These are phyloP conservation scores for Bufotes viridis DNA, from an alignment of 2,797 vertebrate genomes.

Conservation along the genomic window DNA sequence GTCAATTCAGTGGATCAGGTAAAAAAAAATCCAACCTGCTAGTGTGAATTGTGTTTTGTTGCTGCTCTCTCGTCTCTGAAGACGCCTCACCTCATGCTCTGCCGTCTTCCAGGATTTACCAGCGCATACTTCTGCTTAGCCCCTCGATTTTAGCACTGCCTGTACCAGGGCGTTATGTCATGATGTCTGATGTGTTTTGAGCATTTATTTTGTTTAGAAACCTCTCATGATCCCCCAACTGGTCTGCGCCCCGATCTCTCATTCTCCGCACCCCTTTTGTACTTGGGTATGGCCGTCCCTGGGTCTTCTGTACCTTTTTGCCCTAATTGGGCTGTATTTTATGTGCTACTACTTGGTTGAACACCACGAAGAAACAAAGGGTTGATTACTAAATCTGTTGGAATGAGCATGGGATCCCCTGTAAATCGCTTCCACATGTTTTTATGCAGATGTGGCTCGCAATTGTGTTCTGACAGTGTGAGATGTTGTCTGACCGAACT, in stretches of 20 bases:
- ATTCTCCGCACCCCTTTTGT: neutral
- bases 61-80: neutral
- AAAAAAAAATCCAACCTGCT: constrained; percentile 66
- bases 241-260: neutral
- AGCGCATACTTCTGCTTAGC: neutral
- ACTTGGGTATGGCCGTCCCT: neutral
- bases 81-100: neutral
- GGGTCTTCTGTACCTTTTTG: neutral
- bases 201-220: neutral
- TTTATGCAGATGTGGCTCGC: constrained; percentile 39
- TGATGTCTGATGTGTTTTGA: neutral
- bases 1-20: constrained; percentile 97
- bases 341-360: neutral
- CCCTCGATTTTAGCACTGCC: neutral
- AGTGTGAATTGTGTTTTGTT: neutral
- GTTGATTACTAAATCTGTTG: constrained; percentile 47
- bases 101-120: neutral
- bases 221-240: no score
- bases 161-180: neutral
- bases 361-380: constrained; percentile 40
- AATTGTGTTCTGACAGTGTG: constrained; percentile 41
- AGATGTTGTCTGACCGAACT: constrained; percentile 31
- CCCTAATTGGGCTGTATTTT: neutral
- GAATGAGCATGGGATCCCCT: constrained; percentile 37
- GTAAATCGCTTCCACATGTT: constrained; percentile 55